phyloP scores from a whole-genome alignment of 2,113 vertebrate genomes.

The Kryptolebias marmoratus region DNA sequence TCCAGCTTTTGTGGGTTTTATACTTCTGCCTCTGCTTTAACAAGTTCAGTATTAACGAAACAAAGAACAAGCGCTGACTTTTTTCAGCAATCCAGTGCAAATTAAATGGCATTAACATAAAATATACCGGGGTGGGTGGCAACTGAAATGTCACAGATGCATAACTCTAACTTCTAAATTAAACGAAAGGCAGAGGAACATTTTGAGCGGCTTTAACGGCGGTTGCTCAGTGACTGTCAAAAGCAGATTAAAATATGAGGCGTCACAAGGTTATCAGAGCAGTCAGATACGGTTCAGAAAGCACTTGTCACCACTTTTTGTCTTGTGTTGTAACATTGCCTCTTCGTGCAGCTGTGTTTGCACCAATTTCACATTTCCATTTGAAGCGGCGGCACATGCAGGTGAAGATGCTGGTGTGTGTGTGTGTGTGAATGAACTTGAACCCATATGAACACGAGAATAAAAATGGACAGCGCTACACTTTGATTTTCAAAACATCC shows the following conservation, averaged over 20 bases:
- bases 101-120: not conserved
- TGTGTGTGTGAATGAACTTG: constrained; percentile 8
- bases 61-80: too few relatives aligned
- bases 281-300: constrained; percentile 9
- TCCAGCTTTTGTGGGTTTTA: too few relatives aligned
- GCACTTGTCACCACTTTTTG: not conserved
- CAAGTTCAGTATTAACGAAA: too few relatives aligned
- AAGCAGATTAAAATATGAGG: not conserved
- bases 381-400: constrained; percentile 36
- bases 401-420: constrained; percentile 27
- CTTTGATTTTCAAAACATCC: constrained; percentile 70
- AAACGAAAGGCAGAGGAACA: not conserved
- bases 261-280: constrained; percentile 5
- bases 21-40: too few relatives aligned
- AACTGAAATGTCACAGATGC: not conserved
- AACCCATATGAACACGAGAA: constrained; percentile 27
- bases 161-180: not conserved
- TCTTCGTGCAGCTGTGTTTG: constrained; percentile 38
- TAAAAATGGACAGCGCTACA: constrained; percentile 18
- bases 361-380: constrained; percentile 33
- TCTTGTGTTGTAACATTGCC: constrained; percentile 34
- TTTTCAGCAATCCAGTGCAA: too few relatives aligned
- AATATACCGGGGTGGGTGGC: too few relatives aligned
- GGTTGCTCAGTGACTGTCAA: not conserved
- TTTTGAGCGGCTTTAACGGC: too few relatives aligned